Percentiles rank a stretch among this genome's conserved stretches.
Evolutionary conservation across 2,888 invertebrate species (phyloP).

Genomic region (Hypercompe scribonia): DNA sequence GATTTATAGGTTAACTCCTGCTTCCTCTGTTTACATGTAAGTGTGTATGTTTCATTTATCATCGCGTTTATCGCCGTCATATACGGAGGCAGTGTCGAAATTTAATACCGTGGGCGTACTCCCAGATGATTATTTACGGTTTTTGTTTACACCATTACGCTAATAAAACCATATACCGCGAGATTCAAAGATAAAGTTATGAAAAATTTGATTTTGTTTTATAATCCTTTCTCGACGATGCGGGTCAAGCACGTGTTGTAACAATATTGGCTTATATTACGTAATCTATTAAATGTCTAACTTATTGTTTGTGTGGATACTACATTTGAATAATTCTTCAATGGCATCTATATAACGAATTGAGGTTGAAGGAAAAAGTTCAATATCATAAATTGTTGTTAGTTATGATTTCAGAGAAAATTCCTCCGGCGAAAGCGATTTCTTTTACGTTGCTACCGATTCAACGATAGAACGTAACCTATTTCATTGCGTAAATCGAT

Average conservation of each 20-base stretch:
- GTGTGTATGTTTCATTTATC: conserved; percentile 38
- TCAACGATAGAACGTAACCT: background rate
- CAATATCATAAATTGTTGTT: background rate
- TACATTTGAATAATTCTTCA: background rate
- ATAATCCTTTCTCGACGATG: background rate
- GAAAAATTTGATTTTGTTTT: conserved; percentile 9
- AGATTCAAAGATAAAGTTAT: background rate
- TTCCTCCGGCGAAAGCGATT: too few relatives aligned
- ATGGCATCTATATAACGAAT: background rate
- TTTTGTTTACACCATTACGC: conserved; percentile 28
- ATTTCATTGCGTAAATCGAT: background rate
- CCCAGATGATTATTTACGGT: conserved; percentile 27
- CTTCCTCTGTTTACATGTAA: background rate
- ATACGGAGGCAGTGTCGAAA: conserved; percentile 26
- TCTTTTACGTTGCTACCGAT: background rate
- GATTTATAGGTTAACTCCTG: conserved; percentile 2
- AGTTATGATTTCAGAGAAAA: background rate
- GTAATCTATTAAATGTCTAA: background rate
- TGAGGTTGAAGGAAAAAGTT: background rate
- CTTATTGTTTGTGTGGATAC: background rate
- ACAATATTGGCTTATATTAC: background rate
- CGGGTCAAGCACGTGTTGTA: background rate
- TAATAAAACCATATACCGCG: conserved; percentile 9
- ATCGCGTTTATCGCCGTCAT: conserved; percentile 43
- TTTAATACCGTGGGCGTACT: conserved; percentile 37